phyloP scores from a whole-genome alignment of 2,888 invertebrate species.

The Hipparchia semele region DNA sequence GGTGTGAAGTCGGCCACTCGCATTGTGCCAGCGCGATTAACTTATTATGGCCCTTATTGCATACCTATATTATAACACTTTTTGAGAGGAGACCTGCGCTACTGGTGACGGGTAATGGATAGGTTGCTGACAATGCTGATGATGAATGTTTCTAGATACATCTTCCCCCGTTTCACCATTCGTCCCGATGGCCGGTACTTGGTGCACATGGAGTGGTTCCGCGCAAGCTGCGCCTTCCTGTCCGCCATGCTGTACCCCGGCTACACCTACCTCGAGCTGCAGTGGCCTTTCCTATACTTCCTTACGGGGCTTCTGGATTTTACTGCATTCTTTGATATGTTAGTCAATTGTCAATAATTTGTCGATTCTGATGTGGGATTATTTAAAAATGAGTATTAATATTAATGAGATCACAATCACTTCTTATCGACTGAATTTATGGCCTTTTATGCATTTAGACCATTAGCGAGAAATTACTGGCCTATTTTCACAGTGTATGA shows the following conservation, averaged over 20 bases:
- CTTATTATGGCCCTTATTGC: too few relatives aligned
- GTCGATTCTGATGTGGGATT: not conserved
- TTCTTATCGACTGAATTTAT: too few relatives aligned
- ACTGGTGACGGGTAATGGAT: too few relatives aligned
- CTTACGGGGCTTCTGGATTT: constrained; percentile 53
- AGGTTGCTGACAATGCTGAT: too few relatives aligned
- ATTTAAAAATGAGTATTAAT: too few relatives aligned
- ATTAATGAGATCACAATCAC: not conserved
- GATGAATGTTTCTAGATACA: constrained; percentile 52
- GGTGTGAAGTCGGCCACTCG: too few relatives aligned
- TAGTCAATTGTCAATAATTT: constrained; percentile 34
- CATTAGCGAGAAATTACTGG: too few relatives aligned
- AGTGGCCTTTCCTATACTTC: constrained; percentile 54
- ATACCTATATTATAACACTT: too few relatives aligned
- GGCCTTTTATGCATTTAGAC: too few relatives aligned
- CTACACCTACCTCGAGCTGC: constrained; percentile 59
- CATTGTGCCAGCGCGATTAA: too few relatives aligned
- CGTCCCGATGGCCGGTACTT: constrained; percentile 66
- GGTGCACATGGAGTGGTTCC: constrained; percentile 60
- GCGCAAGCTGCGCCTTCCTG: constrained; percentile 58
- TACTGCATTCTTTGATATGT: constrained; percentile 64
- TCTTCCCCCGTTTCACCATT: constrained; percentile 70
- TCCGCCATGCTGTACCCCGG: constrained; percentile 59
- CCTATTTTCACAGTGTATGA: too few relatives aligned
- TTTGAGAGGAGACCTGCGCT: too few relatives aligned